These are phyloP conservation scores for Pachypanchax playfairii DNA, from an alignment of 2,113 vertebrate genomes.

Conservation along the genomic window DNA sequence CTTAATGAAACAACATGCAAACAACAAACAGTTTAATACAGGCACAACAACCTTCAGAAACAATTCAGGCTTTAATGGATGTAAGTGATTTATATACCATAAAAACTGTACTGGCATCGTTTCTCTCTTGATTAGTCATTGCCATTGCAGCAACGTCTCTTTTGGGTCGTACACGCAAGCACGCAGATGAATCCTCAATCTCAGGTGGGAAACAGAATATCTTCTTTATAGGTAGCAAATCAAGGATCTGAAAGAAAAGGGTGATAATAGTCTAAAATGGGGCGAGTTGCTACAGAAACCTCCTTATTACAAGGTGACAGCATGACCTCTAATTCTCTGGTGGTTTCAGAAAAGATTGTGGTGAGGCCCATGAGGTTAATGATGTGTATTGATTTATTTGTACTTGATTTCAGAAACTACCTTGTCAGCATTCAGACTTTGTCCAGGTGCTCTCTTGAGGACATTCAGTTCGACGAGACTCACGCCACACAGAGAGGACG, in stretches of 20 bases:
- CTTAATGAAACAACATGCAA: constrained; percentile 65
- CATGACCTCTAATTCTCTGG: no score
- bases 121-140: background rate
- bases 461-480: constrained; percentile 83
- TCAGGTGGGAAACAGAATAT: constrained; percentile 5
- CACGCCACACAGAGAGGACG: constrained; percentile 85
- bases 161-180: constrained; percentile 57
- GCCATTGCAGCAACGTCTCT: background rate
- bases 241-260: constrained; percentile 63
- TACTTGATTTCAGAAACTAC: constrained; percentile 24
- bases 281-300: no score
- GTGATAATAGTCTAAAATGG: no score
- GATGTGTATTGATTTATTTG: background rate
- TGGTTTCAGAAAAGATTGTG: no score
- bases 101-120: constrained; percentile 43
- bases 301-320: background rate
- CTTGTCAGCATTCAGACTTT: constrained; percentile 69
- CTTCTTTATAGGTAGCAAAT: constrained; percentile 50
- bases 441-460: constrained; percentile 77
- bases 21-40: background rate
- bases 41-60: background rate
- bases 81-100: constrained; percentile 35
- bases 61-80: background rate
- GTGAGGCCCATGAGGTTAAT: no score
- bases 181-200: constrained; percentile 22